Conservation (phyloP, 1,140 invertebrate genomes). For the Drosophila carrolli region DNA sequence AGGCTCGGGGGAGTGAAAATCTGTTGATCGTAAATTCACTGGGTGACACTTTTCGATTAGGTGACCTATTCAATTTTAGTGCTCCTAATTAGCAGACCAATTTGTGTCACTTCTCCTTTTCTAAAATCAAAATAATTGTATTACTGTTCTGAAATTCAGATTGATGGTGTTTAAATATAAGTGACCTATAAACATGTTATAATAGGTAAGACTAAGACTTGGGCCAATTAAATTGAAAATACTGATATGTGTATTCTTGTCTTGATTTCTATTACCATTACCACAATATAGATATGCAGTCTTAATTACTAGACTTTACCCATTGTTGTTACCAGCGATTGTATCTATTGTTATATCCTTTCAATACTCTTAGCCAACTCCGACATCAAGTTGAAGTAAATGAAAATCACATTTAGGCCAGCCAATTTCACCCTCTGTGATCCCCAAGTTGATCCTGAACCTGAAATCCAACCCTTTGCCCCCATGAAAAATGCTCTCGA, state of each 20-base stretch:
- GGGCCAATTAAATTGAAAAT: too few relatives aligned
- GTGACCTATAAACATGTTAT: too few relatives aligned
- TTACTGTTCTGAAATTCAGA: too few relatives aligned
- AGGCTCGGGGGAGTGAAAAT: not conserved
- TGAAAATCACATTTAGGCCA: conserved; percentile 34
- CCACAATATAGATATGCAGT: not conserved
- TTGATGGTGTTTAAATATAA: too few relatives aligned
- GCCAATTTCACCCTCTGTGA: not conserved
- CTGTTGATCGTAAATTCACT: conserved; percentile 25
- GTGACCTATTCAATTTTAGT: conserved; percentile 17
- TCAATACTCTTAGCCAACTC: conserved; percentile 4
- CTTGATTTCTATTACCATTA: too few relatives aligned
- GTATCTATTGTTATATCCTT: not conserved
- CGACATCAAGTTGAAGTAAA: conserved; percentile 26
- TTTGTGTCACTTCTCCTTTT: not conserved
- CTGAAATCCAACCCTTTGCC: not conserved
- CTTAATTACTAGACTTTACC: conserved; percentile 13
- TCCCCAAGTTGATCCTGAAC: conserved; percentile 12
- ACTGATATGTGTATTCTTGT: too few relatives aligned
- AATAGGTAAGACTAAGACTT: too few relatives aligned
- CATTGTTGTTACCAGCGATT: not conserved
- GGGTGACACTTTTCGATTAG: conserved; percentile 20
- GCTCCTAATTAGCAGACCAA: not conserved
- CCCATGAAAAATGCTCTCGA: not conserved
- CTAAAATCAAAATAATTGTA: not conserved